Base-by-base conservation (phyloP, 2,888 invertebrate genomes). In the Schizotus pectinicornis region DNA sequence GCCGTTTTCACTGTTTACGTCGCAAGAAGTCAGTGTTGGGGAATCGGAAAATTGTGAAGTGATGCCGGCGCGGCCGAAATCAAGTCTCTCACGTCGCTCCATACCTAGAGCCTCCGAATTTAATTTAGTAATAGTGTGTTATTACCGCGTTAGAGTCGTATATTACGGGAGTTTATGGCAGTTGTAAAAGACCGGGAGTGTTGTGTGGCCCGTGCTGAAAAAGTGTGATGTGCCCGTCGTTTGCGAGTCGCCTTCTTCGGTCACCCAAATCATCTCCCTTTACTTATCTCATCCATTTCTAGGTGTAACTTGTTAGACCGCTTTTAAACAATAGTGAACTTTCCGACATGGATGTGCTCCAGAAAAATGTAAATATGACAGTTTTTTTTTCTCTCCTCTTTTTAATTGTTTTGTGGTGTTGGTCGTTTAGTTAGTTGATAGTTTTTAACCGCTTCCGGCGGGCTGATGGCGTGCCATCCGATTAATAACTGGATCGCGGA, bases 321-420 rank as follows among this genome's bases (percentile, higher is more conserved):
- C 53, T 47, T 62, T 54, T 53, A 60, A 58, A 62, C 43, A 41
- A 53, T 55, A 57, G 72, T 68, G 70, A 72, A 57, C 49, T 61
- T 65, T 59, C 62, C 72, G 70, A 52, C 73, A 75, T 75, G 75
- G 75, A 75, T 67, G 75, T 75, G 54, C 75, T 75, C 56, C 75
- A 75, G 65, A 75, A 75, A 75, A 75, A 75, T 68, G 75, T 75
- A 74, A 75, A 70, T 75, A 75, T 70, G 59, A 52, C 57, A 42
- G 48, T 50, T 35, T 56, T 58, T 52, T 63, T n/a, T n/a, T n/a
- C n/a, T n/a, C n/a, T n/a, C n/a, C n/a, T 61, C 39, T 60, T 38
- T 56, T 58, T 49, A 55, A 48, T 61, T 52, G 51, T 56, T 22
- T 22, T 61, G 51, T 61, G 49, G 56, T 57, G 62, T 46, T 51